Evolutionary conservation across 2,113 vertebrate species (phyloP), one percentile per base, ranked within the genome.

Genomic region (Chloroceryle aenea): DNA sequence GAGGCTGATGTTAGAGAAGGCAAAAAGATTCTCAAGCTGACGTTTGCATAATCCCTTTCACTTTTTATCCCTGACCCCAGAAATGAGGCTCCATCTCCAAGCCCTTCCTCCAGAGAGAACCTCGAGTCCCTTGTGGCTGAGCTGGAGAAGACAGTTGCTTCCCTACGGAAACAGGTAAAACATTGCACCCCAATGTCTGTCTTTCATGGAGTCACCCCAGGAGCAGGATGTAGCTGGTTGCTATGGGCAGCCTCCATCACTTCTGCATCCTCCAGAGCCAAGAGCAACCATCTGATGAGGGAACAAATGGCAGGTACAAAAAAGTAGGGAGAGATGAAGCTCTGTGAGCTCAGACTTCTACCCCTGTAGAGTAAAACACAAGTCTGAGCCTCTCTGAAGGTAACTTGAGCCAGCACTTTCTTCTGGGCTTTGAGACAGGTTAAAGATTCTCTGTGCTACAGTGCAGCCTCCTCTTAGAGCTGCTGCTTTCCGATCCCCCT

Each of bases 151-250:
- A 95, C 78, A 14, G 93, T 98, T 38, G 50, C 79, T 59, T 91
- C 94, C 58, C 91, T 98, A 72, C 66, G 4, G 88, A 97, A 96
- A 86, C 94, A 98, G 97, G 97, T 98, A 94, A 72, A 63, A 36
- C 52, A 66, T 55, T 26, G 45, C 38, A 30, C 10, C 12, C 36
- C 26, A 3, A 0, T 9, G 17, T 52, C 58, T 84, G 21, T 52
- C 26, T 56, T 63, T 43, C 7, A 1, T 3, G 47, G 29, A 68
- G 29, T 48, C 56, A 34, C 20, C 14, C 42, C 40, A 26, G 53
- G 27, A 68, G 29, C 40, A 69, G 63, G 55, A 40, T 89, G 68
- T 42, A 71, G n/a, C 56, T 78, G 2, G n/a, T 53, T 58, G 53
- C 58, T 58, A 21, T 0, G 6, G 45, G 56, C 34, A 61, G 21